Percentiles rank a stretch among this genome's conserved stretches.
Evolutionary conservation across 1,140 invertebrate species (phyloP).

Genomic region (Palaemon carinicauda): DNA sequence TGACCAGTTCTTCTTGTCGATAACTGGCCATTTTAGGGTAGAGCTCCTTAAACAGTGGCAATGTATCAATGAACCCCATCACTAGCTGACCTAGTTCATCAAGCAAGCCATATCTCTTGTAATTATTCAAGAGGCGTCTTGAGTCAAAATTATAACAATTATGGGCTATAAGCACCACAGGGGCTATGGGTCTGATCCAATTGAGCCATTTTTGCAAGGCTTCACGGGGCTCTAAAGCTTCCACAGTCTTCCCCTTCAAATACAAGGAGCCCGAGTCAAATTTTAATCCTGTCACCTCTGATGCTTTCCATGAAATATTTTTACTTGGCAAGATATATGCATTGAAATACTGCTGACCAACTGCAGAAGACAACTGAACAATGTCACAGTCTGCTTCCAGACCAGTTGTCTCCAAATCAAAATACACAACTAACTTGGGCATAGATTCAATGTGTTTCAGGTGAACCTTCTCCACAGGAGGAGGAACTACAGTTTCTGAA

Average conservation of each 20-base stretch:
- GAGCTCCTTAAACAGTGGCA: background rate
- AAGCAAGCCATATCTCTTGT: background rate
- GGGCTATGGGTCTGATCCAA: background rate
- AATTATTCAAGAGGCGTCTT: background rate
- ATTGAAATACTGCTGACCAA: background rate
- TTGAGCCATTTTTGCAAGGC: background rate
- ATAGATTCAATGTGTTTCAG: background rate
- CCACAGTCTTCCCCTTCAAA: background rate
- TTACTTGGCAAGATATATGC: background rate
- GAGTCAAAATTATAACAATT: constrained; percentile 20
- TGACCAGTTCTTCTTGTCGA: background rate
- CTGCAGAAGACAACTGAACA: background rate
- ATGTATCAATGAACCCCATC: background rate
- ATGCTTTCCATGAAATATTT: background rate
- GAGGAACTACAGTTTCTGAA: background rate
- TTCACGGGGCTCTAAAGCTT: background rate
- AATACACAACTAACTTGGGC: background rate
- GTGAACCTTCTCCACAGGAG: background rate
- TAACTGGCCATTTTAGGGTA: background rate
- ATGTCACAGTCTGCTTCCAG: constrained; percentile 12
- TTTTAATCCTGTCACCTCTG: background rate
- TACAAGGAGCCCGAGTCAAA: background rate
- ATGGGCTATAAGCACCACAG: background rate
- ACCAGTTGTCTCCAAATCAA: constrained; percentile 16
- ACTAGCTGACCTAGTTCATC: background rate